Conservation (phyloP, 1,140 invertebrate species). For the Hylaeus volcanicus region DNA sequence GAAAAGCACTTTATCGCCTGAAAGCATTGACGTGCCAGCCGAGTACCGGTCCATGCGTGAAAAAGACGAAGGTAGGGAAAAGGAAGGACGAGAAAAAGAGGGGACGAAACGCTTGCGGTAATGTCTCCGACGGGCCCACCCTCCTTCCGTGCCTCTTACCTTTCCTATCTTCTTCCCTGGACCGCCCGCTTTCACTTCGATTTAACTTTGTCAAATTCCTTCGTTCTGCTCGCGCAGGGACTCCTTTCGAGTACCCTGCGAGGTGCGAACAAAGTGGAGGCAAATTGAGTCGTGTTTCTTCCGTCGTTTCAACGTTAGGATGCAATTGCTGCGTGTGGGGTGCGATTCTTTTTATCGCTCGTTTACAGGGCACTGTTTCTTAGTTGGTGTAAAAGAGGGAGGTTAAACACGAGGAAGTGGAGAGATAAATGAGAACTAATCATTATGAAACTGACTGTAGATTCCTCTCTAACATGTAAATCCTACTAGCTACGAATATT, state of each 20-base stretch:
- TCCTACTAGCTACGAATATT: too few species aligned
- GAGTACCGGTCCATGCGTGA: constrained; percentile 37
- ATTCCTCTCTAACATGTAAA: too few species aligned
- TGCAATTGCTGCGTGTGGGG: neutral
- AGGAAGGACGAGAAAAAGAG: constrained; percentile 33
- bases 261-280: constrained; percentile 43
- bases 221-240: constrained; percentile 39
- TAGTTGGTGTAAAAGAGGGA: too few species aligned
- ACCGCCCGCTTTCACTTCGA: constrained; percentile 41
- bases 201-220: constrained; percentile 57
- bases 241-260: constrained; percentile 32
- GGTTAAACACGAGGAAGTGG: too few species aligned
- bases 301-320: neutral
- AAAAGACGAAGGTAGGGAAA: constrained; percentile 25
- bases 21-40: constrained; percentile 64
- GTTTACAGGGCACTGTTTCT: too few species aligned
- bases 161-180: constrained; percentile 16
- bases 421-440: too few species aligned
- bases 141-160: constrained; percentile 6
- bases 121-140: constrained; percentile 52
- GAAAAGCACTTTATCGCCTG: constrained; percentile 75
- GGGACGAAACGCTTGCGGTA: constrained; percentile 63
- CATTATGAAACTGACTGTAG: too few species aligned
- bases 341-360: neutral
- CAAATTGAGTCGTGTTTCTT: constrained; percentile 33